Evolutionary conservation across 2,113 vertebrate species (phyloP), one percentile per base, ranked within the genome.

Genomic region (Myocastor coypus): DNA sequence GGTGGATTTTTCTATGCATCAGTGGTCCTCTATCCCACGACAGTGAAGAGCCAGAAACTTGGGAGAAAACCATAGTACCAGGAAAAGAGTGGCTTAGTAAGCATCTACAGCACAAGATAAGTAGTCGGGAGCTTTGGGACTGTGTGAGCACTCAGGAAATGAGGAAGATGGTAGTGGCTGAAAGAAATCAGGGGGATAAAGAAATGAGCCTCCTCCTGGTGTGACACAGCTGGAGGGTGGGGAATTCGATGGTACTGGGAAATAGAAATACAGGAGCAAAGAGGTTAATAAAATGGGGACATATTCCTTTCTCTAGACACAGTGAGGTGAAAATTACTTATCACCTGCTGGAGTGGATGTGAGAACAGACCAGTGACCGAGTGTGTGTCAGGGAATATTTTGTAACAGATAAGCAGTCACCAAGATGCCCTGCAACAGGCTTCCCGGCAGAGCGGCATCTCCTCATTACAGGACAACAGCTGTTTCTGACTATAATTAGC

Each of bases 381-480:
- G 92, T 64, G 92, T 83, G 93, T 78, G 90, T 85, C 61, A 52
- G 96, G 82, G 93, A 83, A 46, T 85, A 14, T 92, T 97, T 71
- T 87, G 81, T 19, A 82, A 90, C 0, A 40, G 89, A 14, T 7
- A 81, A 83, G 95, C 84, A 86, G 34, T 85, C 78, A 57, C 12
- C 40, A 81, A 68, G 91, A 92, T 90, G 7, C 20, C 87, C 80
- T 93, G 97, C 97, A 92, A 97, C 96, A 82, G 91, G 81, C 97
- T 96, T 50, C 90, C 77, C 42, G 40, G 86, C 83, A 57, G 97
- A 95, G 95, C 89, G 69, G 83, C 66, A 82, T 97, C 96, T 98
- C 97, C 98, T 99, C 98, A 97, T 99, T 98, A 99, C 97, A 96
- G 98, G 98, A 97, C 97, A 98, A 97, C 98, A 99, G 98, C 98